These are phyloP conservation scores for Manis crassicaudata DNA, from an alignment of 2,797 vertebrate species.

Conservation along the genomic window DNA sequence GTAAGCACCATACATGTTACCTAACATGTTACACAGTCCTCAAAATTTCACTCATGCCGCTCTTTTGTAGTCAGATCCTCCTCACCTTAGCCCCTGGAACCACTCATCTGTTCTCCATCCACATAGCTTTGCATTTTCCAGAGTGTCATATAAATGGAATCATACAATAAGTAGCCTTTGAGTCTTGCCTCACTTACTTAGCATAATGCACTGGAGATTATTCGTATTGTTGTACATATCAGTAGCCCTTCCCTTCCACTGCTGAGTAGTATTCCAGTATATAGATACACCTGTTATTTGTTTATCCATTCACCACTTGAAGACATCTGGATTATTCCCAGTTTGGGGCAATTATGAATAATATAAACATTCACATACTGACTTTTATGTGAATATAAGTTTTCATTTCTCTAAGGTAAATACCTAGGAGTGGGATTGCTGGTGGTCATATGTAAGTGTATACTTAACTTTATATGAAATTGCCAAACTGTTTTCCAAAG, in stretches of 20 bases:
- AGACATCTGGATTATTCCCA: neutral
- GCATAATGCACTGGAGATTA: neutral
- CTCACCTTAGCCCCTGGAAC: neutral
- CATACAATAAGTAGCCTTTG: neutral
- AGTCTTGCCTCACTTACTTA: neutral
- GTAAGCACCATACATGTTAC: neutral
- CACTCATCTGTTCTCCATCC: neutral
- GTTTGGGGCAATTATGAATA: neutral
- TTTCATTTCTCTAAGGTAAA: slow-evolving; percentile 20
- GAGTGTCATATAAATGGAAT: neutral
- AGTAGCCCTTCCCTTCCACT: neutral
- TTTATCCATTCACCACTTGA: neutral
- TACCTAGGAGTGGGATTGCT: neutral
- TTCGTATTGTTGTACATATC: neutral
- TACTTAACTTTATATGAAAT: slow-evolving; percentile 13
- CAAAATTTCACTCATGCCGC: neutral
- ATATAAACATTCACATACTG: neutral
- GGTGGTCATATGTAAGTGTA: neutral
- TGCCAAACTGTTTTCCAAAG: neutral
- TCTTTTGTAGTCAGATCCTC: neutral
- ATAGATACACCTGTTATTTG: neutral
- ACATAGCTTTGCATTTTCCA: neutral
- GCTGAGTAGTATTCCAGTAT: neutral
- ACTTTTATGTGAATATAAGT: slow-evolving; percentile 7
- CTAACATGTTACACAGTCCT: neutral